Conservation (phyloP, 2,113 vertebrate species). For the Eolophus roseicapilla region DNA sequence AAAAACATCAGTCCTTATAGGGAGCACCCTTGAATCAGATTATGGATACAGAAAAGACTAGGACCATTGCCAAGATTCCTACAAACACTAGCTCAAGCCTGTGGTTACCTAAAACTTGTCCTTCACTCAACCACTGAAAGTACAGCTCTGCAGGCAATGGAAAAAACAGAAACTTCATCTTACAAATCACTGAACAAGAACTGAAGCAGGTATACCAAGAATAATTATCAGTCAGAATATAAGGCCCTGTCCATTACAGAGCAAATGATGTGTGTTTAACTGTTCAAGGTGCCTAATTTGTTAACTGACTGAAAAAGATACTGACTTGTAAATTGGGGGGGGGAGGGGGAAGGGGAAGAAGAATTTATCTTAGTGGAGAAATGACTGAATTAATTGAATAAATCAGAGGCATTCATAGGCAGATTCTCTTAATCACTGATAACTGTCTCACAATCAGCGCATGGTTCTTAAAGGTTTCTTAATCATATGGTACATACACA, state of each 20-base stretch:
- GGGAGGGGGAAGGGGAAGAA: neutral
- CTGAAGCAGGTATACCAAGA: neutral
- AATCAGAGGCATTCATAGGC: neutral
- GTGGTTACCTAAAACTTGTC: neutral
- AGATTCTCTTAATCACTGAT: neutral
- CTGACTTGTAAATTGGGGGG: neutral
- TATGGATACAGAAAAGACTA: neutral
- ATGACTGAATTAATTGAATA: neutral
- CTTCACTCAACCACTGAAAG: neutral
- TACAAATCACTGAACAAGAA: neutral
- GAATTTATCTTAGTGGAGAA: neutral
- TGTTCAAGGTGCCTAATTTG: neutral
- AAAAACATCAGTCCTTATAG: constrained; percentile 27
- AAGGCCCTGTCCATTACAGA: neutral
- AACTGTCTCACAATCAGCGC: neutral
- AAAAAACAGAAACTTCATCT: neutral
- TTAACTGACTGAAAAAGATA: neutral
- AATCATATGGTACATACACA: neutral
- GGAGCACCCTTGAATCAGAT: neutral
- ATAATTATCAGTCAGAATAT: neutral
- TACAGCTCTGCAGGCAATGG: neutral
- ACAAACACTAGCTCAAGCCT: neutral
- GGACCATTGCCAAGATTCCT: neutral
- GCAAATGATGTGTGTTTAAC: neutral
- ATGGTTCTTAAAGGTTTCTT: neutral